These are phyloP conservation scores for Syndactyla subalaris DNA, from an alignment of 2,797 vertebrate species.

Conservation along the genomic window DNA sequence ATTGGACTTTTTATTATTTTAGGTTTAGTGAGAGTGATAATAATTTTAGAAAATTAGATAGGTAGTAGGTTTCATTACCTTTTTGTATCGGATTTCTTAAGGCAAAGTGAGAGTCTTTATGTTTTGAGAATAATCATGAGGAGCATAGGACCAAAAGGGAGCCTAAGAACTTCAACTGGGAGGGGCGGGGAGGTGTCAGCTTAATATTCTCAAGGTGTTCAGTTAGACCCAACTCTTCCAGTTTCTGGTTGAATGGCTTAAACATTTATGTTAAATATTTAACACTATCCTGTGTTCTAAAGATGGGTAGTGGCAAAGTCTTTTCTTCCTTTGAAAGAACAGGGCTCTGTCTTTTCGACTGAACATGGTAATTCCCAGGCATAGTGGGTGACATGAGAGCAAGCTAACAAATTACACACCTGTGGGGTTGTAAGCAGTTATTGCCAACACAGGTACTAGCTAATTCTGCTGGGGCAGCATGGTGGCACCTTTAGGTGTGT, in stretches of 20 bases:
- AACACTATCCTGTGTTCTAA: background rate
- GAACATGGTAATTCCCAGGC: background rate
- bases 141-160: background rate
- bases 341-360: background rate
- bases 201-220: background rate
- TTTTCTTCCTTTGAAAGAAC: background rate
- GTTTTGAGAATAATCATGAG: background rate
- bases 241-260: background rate
- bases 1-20: background rate
- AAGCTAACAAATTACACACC: background rate
- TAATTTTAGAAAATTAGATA: background rate
- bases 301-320: background rate
- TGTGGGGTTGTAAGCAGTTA: background rate
- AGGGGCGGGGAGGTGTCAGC: rapidly evolving
- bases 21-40: background rate
- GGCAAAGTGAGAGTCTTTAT: background rate
- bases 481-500: background rate
- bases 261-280: background rate
- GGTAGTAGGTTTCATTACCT: background rate
- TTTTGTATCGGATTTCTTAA: background rate
- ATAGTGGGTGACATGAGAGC: background rate
- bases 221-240: background rate
- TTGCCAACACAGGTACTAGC: background rate
- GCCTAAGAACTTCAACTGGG: background rate
- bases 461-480: background rate